These are phyloP conservation scores for Nasonia vitripennis DNA, from an alignment of 1,140 invertebrate genomes.

Conservation along the genomic window DNA sequence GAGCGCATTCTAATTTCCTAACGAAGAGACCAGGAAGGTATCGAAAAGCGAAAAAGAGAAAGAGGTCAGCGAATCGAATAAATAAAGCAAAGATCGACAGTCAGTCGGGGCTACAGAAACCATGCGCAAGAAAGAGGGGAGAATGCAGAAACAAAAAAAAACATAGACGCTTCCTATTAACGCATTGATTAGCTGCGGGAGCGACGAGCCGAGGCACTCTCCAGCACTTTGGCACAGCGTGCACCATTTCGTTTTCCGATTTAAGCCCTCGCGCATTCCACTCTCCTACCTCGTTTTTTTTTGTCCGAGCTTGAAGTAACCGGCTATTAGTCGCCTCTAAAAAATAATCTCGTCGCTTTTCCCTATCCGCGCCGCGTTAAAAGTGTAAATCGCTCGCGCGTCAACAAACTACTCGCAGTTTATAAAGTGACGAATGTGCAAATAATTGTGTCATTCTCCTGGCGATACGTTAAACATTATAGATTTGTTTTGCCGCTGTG, in stretches of 20 bases:
- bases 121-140: background rate
- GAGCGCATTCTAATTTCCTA: no score
- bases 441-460: no score
- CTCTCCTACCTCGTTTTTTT: constrained; percentile 14
- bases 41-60: background rate
- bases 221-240: constrained; percentile 67
- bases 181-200: constrained; percentile 67
- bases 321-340: background rate
- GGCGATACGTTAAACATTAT: no score
- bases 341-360: background rate
- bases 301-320: background rate
- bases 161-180: constrained; percentile 65
- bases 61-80: background rate
- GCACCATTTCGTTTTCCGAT: constrained; percentile 32
- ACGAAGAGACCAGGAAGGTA: background rate
- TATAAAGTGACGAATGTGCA: no score
- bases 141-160: background rate
- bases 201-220: constrained; percentile 67
- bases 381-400: no score
- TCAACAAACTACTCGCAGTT: no score
- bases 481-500: no score
- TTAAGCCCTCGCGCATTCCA: constrained; percentile 27
- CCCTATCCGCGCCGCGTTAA: background rate
- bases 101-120: background rate
- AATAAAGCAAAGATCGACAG: background rate